These are phyloP conservation scores for Ephialtes manifestator DNA, from an alignment of 2,888 invertebrate species.

Conservation along the genomic window DNA sequence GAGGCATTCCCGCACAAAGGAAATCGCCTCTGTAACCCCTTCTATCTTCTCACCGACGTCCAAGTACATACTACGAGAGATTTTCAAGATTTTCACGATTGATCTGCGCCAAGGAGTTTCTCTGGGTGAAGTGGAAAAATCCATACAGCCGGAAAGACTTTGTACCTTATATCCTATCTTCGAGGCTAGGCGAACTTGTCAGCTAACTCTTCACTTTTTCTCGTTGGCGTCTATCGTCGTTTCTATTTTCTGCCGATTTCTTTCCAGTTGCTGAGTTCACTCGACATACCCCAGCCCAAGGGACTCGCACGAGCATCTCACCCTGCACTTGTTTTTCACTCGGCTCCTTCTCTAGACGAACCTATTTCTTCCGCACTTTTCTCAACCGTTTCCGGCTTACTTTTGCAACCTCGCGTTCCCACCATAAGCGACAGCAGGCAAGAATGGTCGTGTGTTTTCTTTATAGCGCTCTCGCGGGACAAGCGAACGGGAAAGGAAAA, in stretches of 20 bases:
- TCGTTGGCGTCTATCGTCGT: slow-evolving; percentile 34
- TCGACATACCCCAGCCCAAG: slow-evolving; percentile 37
- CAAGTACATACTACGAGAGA: slow-evolving; percentile 21
- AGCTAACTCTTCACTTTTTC: slow-evolving; percentile 40
- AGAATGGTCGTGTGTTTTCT: slow-evolving; percentile 50
- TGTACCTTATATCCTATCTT: slow-evolving; percentile 33
- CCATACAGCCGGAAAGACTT: slow-evolving; percentile 24
- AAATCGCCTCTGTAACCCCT: slow-evolving; percentile 10
- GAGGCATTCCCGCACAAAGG: slow-evolving; percentile 22
- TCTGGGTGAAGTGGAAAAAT: slow-evolving; percentile 11
- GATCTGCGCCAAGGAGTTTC: slow-evolving; percentile 46
- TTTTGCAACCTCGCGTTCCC: slow-evolving; percentile 17
- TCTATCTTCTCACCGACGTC: background rate
- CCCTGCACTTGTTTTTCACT: slow-evolving; percentile 46
- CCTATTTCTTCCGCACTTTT: slow-evolving; percentile 51
- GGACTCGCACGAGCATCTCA: slow-evolving; percentile 33
- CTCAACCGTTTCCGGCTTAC: slow-evolving; percentile 24
- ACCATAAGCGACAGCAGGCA: slow-evolving; percentile 4
- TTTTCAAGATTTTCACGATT: slow-evolving; percentile 54
- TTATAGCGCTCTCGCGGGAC: slow-evolving; percentile 39
- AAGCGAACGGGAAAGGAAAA: slow-evolving; percentile 26
- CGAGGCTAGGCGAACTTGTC: slow-evolving; percentile 24
- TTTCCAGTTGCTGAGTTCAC: slow-evolving; percentile 40
- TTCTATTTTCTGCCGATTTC: slow-evolving; percentile 64
- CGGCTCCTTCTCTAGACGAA: slow-evolving; percentile 36